Conservation (phyloP, 2,888 invertebrate species). For the Ophioninae sp. region DNA sequence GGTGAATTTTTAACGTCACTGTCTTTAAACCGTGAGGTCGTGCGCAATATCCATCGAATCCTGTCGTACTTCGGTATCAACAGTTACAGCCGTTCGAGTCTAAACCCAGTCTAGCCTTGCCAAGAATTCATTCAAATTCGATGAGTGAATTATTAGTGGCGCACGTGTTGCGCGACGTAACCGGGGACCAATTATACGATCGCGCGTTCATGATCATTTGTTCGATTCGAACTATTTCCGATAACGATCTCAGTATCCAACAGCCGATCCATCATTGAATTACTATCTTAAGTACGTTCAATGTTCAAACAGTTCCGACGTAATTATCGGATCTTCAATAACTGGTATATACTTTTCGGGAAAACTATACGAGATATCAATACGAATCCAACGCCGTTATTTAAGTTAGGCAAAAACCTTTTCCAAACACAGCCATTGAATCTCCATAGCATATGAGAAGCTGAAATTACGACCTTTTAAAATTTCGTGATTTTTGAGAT, state of each 20-base stretch:
- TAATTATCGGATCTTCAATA: too few relatives aligned
- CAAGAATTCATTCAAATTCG: background rate
- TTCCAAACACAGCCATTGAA: too few relatives aligned
- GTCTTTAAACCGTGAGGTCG: background rate
- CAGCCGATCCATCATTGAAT: background rate
- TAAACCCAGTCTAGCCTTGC: background rate
- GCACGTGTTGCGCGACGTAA: background rate
- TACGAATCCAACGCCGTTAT: too few relatives aligned
- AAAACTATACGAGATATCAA: too few relatives aligned
- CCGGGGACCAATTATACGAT: background rate
- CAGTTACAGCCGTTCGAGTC: background rate
- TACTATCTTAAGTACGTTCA: background rate
- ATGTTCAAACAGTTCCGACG: too few relatives aligned
- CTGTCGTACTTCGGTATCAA: background rate
- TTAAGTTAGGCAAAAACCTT: too few relatives aligned
- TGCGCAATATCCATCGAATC: conserved; percentile 9
- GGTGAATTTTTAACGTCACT: conserved; percentile 42
- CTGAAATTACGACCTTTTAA: too few relatives aligned
- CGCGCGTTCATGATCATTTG: background rate
- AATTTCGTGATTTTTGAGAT: too few relatives aligned
- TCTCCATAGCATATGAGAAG: too few relatives aligned
- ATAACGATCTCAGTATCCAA: background rate
- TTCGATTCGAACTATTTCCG: background rate
- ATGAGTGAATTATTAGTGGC: background rate
- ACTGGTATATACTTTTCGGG: too few relatives aligned